These are phyloP conservation scores for Leptopilina boulardi DNA, from an alignment of 1,140 invertebrate genomes.

Conservation along the genomic window DNA sequence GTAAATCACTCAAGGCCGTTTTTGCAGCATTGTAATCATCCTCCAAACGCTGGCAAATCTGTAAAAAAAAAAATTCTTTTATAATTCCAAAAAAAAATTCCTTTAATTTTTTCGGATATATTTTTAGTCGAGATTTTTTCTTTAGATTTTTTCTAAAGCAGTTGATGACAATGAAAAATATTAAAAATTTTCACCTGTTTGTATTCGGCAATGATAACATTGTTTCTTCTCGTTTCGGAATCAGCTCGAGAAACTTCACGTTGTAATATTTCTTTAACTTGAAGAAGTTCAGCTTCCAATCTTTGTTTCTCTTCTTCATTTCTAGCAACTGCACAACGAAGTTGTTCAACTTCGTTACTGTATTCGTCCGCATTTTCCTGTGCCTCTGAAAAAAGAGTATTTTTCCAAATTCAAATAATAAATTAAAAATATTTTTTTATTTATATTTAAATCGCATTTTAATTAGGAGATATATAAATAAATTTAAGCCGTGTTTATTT, in stretches of 20 bases:
- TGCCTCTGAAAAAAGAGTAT: slow-evolving; percentile 75
- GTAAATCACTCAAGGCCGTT: slow-evolving; percentile 77
- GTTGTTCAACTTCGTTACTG: slow-evolving; percentile 86
- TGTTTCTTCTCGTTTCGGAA: slow-evolving; percentile 82
- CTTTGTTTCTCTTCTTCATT: slow-evolving; percentile 90
- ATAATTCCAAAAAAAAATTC: background rate
- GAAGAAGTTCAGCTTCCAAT: slow-evolving; percentile 85
- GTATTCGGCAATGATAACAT: slow-evolving; percentile 92
- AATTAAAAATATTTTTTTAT: too few species aligned
- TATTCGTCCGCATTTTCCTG: slow-evolving; percentile 89
- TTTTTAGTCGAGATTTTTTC: too few species aligned
- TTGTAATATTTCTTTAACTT: slow-evolving; percentile 91
- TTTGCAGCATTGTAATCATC: slow-evolving; percentile 85
- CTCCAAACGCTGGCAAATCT: slow-evolving; percentile 93
- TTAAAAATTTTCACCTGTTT: slow-evolving; percentile 80
- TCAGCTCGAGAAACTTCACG: slow-evolving; percentile 87
- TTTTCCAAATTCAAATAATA: background rate
- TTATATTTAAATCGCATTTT: too few species aligned
- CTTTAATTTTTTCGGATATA: background rate
- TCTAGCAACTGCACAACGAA: slow-evolving; percentile 84
- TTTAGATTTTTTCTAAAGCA: background rate
- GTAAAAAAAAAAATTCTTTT: slow-evolving; percentile 52
- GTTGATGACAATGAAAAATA: background rate
- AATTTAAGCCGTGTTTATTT: too few species aligned
- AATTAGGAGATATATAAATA: too few species aligned